A percentile compares a stretch with the other conserved stretches of the same genome.
Evolutionary conservation across 2,113 vertebrate species (phyloP).

Genomic region (Circaetus cinerascens): DNA sequence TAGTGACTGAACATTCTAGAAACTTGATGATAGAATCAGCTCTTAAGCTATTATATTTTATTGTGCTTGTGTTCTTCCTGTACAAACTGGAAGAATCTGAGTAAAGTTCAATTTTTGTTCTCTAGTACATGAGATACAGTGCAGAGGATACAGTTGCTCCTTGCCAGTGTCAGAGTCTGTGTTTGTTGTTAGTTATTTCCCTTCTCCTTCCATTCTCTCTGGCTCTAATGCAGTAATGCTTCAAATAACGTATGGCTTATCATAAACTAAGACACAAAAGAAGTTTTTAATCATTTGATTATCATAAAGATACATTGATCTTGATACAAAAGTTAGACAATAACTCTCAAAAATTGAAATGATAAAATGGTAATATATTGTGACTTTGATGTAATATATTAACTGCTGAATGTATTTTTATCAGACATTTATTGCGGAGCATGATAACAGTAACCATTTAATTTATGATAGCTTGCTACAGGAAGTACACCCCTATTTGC

Average conservation of each 20-base stretch:
- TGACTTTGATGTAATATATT: not conserved
- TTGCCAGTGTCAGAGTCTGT: not conserved
- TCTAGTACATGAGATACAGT: not conserved
- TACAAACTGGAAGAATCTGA: not conserved
- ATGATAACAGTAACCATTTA: not conserved
- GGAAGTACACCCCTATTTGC: not conserved
- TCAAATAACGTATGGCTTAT: not conserved
- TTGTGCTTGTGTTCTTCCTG: not conserved
- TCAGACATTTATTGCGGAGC: not conserved
- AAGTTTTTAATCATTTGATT: not conserved
- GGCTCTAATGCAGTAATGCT: not conserved
- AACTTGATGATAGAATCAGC: not conserved
- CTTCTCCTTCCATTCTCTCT: not conserved
- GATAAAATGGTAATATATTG: not conserved
- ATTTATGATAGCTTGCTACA: not conserved
- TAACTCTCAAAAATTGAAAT: not conserved
- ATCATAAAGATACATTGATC: not conserved
- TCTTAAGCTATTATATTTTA: not conserved
- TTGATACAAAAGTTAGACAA: not conserved
- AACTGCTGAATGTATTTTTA: not conserved
- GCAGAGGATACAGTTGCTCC: not conserved
- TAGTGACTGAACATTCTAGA: not conserved
- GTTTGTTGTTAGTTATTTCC: not conserved
- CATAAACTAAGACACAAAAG: not conserved
- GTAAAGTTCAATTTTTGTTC: not conserved